Conservation (phyloP, 2,888 invertebrate species). For the Drosophila peninsularis region DNA sequence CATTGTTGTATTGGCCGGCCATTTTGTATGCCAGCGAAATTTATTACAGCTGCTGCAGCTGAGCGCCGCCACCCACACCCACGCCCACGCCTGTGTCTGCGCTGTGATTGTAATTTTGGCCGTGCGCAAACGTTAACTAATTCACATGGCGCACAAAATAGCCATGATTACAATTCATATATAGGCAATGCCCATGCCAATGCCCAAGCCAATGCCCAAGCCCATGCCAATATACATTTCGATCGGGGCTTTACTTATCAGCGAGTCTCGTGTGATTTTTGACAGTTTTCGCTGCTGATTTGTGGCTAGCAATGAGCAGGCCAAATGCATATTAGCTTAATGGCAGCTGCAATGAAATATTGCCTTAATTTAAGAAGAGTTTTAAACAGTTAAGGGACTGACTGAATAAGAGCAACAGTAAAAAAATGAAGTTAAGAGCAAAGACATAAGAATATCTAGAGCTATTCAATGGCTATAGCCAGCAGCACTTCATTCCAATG, state of each 20-base stretch:
- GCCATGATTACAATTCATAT: slow-evolving; percentile 69
- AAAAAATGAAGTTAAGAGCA: not conserved
- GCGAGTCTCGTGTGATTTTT: slow-evolving; percentile 35
- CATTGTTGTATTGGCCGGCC: slow-evolving; percentile 48
- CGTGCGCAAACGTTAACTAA: slow-evolving; percentile 56
- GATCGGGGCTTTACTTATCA: slow-evolving; percentile 27
- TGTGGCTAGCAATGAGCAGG: slow-evolving; percentile 17
- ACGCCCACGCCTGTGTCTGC: not conserved
- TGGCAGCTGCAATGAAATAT: not conserved
- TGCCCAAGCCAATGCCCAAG: not conserved
- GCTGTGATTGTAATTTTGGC: slow-evolving; percentile 18
- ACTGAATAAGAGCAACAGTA: not conserved
- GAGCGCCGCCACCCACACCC: slow-evolving; percentile 21
- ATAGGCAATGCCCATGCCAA: slow-evolving; percentile 14
- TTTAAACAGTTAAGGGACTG: not conserved
- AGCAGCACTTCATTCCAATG: no score
- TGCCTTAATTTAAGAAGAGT: not conserved
- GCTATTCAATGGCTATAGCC: no score
- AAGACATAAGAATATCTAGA: no score
- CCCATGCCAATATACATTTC: slow-evolving; percentile 14
- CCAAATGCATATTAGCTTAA: not conserved
- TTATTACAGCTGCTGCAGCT: slow-evolving; percentile 64
- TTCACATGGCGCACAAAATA: slow-evolving; percentile 64
- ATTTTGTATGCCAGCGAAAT: slow-evolving; percentile 60
- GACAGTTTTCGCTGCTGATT: slow-evolving; percentile 47